Base-by-base conservation (phyloP, 2,113 vertebrate species). In the Heliornis fulica region DNA sequence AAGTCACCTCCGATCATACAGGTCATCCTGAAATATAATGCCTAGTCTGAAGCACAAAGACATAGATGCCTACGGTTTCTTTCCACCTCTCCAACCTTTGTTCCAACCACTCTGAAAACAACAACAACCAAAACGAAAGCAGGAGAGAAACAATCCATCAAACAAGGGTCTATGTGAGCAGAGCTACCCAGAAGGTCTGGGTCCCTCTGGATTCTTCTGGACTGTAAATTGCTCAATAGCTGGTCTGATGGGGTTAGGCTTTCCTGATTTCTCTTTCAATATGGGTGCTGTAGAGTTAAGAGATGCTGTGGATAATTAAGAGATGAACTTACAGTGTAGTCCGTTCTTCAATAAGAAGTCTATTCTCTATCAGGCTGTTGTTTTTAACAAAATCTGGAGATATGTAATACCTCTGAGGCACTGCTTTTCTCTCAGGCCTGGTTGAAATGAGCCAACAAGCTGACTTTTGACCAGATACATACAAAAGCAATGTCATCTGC, bases 31-130 rank as follows among this genome's bases (percentile, higher is more conserved):
- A 91, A 89, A 72, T 23, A 79, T 3, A 68, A 85, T 79, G 32
- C 34, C 64, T 63, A 22, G 25, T 69, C 64, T 77, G 75, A 90
- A 84, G 79, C 34, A 69, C 75, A 41, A 92, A 96, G 96, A 83
- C 5, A 1, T 82, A 83, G 81, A 97, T 91, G 34, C 93, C 93
- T 51, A 91, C 70, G 92, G 66, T 87, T 96, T 96, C 87, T 96
- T 97, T 45, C 60, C 59, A 61, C 56, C 57, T 83, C 70, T 72
- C 56, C 74, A 93, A 83, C 75, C 22, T 69, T 94, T 59, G 31
- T 78, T 95, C 87, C 57, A 96, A 92, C 43, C 75, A 95, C 93
- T 92, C 28, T 72, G 81, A 87, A 97, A 98, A 74, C 21, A 95
- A 82, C 43, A 81, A 43, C 63, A 87, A 95, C 87, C 20, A 68